Evolutionary conservation across 2,888 invertebrate genomes (phyloP).

Genomic region (Tiliacea citrago): DNA sequence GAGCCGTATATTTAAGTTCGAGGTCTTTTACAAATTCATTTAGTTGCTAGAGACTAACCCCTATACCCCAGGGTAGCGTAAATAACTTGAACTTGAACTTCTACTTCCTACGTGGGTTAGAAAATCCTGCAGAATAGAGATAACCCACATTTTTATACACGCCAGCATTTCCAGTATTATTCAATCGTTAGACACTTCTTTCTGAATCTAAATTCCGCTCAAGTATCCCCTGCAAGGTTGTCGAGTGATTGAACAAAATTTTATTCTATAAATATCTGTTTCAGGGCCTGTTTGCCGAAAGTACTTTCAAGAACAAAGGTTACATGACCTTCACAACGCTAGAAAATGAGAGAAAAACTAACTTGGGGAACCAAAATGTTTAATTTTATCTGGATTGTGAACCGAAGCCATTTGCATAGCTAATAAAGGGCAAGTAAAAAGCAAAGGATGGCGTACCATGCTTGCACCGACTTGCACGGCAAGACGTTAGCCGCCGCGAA

Average conservation of each 20-base stretch:
- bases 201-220: conserved; percentile 49
- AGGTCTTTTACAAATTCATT: conserved; percentile 24
- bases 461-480: conserved; percentile 45
- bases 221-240: conserved; percentile 25
- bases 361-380: conserved; percentile 19
- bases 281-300: conserved; percentile 11
- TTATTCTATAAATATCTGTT: conserved; percentile 43
- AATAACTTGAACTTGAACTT: conserved; percentile 48
- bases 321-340: conserved; percentile 12
- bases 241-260: conserved; percentile 38
- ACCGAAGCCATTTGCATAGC: conserved; percentile 53
- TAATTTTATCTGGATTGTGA: conserved; percentile 42
- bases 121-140: conserved; percentile 34
- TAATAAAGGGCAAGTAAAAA: conserved; percentile 59
- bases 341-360: conserved; percentile 27
- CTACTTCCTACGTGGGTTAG: conserved; percentile 37
- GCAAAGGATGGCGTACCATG: conserved; percentile 55
- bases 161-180: conserved; percentile 44
- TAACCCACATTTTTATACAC: conserved; percentile 31
- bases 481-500: conserved; percentile 52
- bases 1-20: background rate
- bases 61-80: conserved; percentile 18
- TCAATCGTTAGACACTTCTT: conserved; percentile 36
- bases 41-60: conserved; percentile 12
- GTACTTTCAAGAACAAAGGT: conserved; percentile 46